Conservation (phyloP, 2,113 vertebrate genomes). For the Microtus richardsoni region DNA sequence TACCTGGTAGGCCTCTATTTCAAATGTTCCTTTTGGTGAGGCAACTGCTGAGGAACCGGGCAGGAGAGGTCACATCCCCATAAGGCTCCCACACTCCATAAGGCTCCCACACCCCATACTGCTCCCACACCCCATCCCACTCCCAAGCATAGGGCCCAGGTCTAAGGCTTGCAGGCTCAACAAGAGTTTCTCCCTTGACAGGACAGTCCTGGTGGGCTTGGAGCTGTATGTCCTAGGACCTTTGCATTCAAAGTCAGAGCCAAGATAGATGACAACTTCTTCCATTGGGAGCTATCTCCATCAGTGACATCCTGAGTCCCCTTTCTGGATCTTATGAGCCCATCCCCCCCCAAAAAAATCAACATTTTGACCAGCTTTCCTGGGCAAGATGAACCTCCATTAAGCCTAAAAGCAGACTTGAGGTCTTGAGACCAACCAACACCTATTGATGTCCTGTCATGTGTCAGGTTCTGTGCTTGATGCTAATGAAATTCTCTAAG, state of each 20-base stretch:
- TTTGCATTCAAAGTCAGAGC: background rate
- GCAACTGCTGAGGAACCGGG: background rate
- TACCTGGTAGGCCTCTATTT: background rate
- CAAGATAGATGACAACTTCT: background rate
- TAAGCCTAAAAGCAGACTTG: background rate
- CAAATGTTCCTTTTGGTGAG: background rate
- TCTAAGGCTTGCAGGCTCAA: background rate
- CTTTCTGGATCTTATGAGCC: background rate
- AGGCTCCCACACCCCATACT: no score
- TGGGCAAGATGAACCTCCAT: background rate
- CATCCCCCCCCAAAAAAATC: no score
- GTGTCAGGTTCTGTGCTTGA: background rate
- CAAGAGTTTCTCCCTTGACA: background rate
- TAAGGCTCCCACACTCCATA: no score
- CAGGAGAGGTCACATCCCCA: background rate
- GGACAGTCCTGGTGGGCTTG: background rate
- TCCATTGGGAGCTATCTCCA: background rate
- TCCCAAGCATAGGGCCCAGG: accelerated
- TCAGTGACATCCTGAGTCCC: background rate
- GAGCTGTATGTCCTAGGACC: background rate
- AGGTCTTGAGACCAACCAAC: background rate
- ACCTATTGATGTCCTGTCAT: no score
- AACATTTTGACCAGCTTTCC: background rate
- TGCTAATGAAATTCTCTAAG: background rate
- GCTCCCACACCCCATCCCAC: no score